These are phyloP conservation scores for Steinernema carpocapsae DNA, from an alignment of 2,888 invertebrate species.

Conservation along the genomic window DNA sequence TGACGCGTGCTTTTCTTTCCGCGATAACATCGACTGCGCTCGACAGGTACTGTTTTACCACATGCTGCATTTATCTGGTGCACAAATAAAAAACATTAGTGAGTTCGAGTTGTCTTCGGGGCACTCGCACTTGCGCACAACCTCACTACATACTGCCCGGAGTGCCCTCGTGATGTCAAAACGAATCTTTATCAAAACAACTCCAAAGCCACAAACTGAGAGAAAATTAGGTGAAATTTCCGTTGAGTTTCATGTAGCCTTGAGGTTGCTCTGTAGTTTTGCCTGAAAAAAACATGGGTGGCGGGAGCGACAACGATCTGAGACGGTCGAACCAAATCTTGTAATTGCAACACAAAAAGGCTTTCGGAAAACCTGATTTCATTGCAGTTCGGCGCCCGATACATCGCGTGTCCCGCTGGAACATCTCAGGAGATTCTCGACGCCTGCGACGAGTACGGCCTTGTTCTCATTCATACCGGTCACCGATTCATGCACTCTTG, in stretches of 20 bases:
- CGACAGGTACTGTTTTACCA: conserved; percentile 52
- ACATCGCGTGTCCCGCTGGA: conserved; percentile 89
- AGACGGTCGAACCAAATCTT: no score
- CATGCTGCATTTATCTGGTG: background rate
- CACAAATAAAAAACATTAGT: conserved; percentile 23
- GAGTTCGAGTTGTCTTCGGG: no score
- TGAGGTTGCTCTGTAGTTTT: background rate
- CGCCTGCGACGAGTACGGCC: conserved; percentile 89
- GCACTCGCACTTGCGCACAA: no score
- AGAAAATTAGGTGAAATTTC: background rate
- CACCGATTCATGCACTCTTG: conserved; percentile 88
- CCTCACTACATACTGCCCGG: no score
- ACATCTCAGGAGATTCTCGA: conserved; percentile 88
- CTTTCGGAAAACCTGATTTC: no score
- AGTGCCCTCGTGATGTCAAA: no score
- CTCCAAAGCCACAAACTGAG: background rate
- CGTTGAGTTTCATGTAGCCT: no score
- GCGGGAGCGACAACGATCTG: no score
- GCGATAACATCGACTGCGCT: conserved; percentile 85
- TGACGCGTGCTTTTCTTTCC: conserved; percentile 97
- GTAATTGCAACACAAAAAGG: no score
- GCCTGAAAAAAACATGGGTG: background rate
- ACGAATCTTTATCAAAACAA: background rate
- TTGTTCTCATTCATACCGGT: conserved; percentile 85
- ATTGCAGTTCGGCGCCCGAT: conserved; percentile 89